Evolutionary conservation across 2,888 invertebrate genomes (phyloP).

Genomic region (Parasteatoda lunata): DNA sequence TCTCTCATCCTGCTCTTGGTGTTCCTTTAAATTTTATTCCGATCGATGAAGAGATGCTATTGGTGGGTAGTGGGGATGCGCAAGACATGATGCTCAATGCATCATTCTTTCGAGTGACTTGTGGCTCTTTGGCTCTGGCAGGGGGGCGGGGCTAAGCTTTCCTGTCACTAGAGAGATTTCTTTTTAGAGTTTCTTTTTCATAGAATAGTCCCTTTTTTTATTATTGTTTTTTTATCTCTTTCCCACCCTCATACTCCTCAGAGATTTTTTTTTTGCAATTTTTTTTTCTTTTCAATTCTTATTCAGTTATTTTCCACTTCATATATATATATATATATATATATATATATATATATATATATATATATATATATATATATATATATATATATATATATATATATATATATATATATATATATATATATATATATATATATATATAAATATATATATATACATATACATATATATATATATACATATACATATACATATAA

Average conservation of each 20-base stretch:
- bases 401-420: too few relatives aligned
- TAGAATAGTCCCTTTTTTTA: constrained; percentile 58
- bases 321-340: too few relatives aligned
- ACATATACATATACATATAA: too few relatives aligned
- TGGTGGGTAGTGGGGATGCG: constrained; percentile 51
- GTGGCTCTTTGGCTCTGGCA: constrained; percentile 56
- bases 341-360: too few relatives aligned
- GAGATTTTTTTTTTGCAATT: constrained; percentile 28
- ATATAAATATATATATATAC: too few relatives aligned
- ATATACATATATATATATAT: too few relatives aligned
- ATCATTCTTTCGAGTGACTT: constrained; percentile 63
- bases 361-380: too few relatives aligned
- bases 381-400: too few relatives aligned
- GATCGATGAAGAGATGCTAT: constrained; percentile 60
- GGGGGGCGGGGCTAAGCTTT: constrained; percentile 42
- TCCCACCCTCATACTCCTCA: constrained; percentile 14
- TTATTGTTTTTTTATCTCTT: constrained; percentile 14
- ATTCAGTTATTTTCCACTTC: too few relatives aligned
- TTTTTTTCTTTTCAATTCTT: neutral
- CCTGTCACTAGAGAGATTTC: constrained; percentile 64
- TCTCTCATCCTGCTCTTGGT: constrained; percentile 9
- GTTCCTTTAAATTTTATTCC: constrained; percentile 57
- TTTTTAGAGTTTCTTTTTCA: constrained; percentile 52
- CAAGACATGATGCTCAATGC: constrained; percentile 52
- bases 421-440: too few relatives aligned